Conservation (phyloP, 1,140 invertebrate species). For the Tetragonula clypearis region DNA sequence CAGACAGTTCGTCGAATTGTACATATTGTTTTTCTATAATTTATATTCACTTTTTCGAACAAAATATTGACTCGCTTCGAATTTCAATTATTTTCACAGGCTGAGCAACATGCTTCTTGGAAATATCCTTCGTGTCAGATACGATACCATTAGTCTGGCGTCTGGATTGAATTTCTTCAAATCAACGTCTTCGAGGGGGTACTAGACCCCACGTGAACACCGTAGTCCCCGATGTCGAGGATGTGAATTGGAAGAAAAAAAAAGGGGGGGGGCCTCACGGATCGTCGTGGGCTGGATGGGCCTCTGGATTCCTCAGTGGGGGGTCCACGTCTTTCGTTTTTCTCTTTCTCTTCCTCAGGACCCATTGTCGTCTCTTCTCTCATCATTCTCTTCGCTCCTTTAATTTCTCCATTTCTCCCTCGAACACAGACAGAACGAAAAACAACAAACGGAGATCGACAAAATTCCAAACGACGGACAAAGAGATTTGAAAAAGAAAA, state of each 20-base stretch:
- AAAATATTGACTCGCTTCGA: too few relatives aligned
- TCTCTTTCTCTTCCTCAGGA: constrained; percentile 30
- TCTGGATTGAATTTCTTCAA: constrained; percentile 30
- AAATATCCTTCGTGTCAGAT: too few relatives aligned
- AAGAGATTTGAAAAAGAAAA: too few relatives aligned
- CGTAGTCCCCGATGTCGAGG: constrained; percentile 3
- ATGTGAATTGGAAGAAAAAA: constrained; percentile 19
- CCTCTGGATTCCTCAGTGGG: constrained; percentile 49
- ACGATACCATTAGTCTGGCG: not conserved
- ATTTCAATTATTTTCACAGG: not conserved
- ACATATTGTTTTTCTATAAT: not conserved
- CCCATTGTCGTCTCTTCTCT: constrained; percentile 32
- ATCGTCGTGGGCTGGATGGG: constrained; percentile 12
- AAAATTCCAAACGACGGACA: too few relatives aligned
- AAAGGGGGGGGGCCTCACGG: constrained; percentile 55
- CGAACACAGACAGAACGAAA: too few relatives aligned
- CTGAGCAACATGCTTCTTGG: too few relatives aligned
- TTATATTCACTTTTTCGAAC: not conserved
- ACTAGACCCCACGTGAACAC: constrained; percentile 38
- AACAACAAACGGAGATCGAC: too few relatives aligned
- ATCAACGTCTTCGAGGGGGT: constrained; percentile 49
- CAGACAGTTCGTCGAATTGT: too few relatives aligned
- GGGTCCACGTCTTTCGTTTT: constrained; percentile 43
- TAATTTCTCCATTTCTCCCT: not conserved
- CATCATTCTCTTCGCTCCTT: too few relatives aligned